phyloP scores from a whole-genome alignment of 2,888 invertebrate species.

The Leucania comma region DNA sequence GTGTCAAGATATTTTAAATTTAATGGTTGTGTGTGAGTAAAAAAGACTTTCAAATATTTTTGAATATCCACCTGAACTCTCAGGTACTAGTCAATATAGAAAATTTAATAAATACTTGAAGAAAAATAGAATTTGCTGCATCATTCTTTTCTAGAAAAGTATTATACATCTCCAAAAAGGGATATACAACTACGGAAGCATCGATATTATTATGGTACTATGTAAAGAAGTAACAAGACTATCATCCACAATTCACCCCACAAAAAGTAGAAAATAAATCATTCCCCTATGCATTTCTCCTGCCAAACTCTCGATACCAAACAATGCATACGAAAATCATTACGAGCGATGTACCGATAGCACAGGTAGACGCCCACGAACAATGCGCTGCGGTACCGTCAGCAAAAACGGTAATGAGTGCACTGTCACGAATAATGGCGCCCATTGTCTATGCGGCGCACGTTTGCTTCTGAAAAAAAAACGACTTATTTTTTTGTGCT shows the following conservation, averaged over 20 bases:
- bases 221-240: conserved; percentile 34
- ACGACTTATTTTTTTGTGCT: conserved; percentile 66
- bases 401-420: conserved; percentile 88
- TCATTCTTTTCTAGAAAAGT: no score
- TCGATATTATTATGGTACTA: no score
- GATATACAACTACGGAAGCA: background rate
- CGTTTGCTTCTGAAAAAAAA: conserved; percentile 73
- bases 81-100: background rate
- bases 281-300: conserved; percentile 44
- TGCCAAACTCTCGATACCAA: conserved; percentile 49
- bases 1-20: conserved; percentile 18
- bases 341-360: conserved; percentile 76
- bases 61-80: no score
- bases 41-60: background rate
- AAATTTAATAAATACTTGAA: no score
- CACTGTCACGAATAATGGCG: conserved; percentile 85
- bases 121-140: no score
- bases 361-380: conserved; percentile 85
- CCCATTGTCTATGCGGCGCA: conserved; percentile 85
- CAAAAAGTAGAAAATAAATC: conserved; percentile 42
- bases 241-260: background rate
- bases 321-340: conserved; percentile 65
- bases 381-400: conserved; percentile 76
- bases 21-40: background rate
- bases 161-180: no score